Evolutionary conservation across 2,797 vertebrate species (phyloP), one percentile per base, ranked within the genome.

Genomic region (Bradypodion ventrale): DNA sequence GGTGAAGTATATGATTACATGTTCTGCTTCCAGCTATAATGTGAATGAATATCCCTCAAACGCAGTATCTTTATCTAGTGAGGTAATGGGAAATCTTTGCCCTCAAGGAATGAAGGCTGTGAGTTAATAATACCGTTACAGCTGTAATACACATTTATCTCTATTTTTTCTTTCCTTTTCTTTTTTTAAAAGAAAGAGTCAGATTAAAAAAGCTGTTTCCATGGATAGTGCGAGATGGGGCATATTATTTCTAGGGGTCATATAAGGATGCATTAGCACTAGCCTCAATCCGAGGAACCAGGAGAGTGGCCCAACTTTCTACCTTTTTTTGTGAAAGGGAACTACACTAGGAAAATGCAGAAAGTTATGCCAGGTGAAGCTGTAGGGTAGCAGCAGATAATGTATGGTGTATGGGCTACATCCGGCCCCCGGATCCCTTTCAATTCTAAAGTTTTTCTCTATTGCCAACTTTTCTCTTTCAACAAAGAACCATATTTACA

Each of bases 1-100:
- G 83, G 37, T 89, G 75, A 92, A 87, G 69, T 88, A 56, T 82
- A 40, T 86, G 82, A 90, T 93, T 92, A 89, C 80, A 90, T 86
- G 91, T 77, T 91, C 89, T 78, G 82, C 77, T 92, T 92, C 88
- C 83, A 92, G 75, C 49, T 80, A 84, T 91, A 90, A 90, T 42
- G 68, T 73, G 81, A 91, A 91, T 79, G 78, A 84, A 87, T 89
- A 90, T 84, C 80, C 86, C 60, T 87, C 69, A 60, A 5, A 83
- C 35, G 44, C 3, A 5, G 16, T 75, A 84, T 89, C 62, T 84
- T 83, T 87, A 80, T 88, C 78, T 66, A 88, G 23, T 8, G 29
- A 87, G 80, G 69, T 68, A 89, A 87, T 12, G 13, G 87, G 9
- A 88, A 84, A 83, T 27, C 75, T 89, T 81, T 68, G 37, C 49